Evolutionary conservation across 2,113 vertebrate species (phyloP).

Genomic region (Osmerus mordax): DNA sequence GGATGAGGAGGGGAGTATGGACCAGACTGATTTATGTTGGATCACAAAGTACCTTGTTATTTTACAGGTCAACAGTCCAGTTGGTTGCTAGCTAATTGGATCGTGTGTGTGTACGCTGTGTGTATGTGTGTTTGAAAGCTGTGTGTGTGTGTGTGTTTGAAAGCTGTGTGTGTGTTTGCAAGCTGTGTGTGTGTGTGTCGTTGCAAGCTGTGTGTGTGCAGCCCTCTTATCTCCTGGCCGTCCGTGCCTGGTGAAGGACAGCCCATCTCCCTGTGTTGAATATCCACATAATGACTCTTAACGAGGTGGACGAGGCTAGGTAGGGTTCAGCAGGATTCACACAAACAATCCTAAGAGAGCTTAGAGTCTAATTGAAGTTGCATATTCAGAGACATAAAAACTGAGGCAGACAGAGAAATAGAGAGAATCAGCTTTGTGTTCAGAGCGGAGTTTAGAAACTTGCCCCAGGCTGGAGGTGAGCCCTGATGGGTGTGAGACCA

Average conservation of each 20-base stretch:
- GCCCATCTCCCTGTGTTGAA: conserved; percentile 21
- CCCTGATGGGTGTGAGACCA: not conserved
- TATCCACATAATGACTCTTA: conserved; percentile 43
- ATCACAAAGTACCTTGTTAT: not conserved
- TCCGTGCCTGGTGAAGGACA: not conserved
- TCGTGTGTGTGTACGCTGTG: not conserved
- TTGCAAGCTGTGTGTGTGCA: not conserved
- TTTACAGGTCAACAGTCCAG: not conserved
- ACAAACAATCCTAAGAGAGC: conserved; percentile 15
- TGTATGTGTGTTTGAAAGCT: not conserved
- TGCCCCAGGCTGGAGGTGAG: not conserved
- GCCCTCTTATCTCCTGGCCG: not conserved
- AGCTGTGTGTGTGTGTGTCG: conserved; percentile 2
- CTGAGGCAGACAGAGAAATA: not conserved
- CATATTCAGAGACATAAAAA: too few species aligned
- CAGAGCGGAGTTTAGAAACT: not conserved
- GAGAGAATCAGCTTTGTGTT: not conserved
- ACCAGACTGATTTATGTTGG: not conserved
- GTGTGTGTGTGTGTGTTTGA: not conserved
- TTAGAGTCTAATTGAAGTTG: not conserved
- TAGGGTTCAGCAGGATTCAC: conserved; percentile 13
- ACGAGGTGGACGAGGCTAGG: conserved; percentile 31
- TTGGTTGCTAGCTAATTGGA: not conserved
- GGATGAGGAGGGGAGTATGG: too few species aligned
- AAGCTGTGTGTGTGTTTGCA: conserved; percentile 4